Evolutionary conservation across 2,888 invertebrate genomes (phyloP).

Genomic region (Coelopa pilipes): DNA sequence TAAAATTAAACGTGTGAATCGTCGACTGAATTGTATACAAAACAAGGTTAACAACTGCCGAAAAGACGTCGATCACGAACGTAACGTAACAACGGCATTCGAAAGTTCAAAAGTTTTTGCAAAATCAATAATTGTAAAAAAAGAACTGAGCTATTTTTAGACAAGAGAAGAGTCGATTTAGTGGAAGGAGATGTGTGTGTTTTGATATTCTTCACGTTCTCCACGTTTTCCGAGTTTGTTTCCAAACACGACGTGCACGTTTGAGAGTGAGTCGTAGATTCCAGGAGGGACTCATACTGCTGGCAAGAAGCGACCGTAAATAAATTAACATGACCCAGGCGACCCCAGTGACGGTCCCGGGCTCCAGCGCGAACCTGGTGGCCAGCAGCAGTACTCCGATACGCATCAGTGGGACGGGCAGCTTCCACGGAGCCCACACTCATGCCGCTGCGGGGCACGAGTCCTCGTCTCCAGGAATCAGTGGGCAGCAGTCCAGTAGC

Average conservation of each 20-base stretch:
- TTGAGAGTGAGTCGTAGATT: too few relatives aligned
- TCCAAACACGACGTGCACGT: neutral
- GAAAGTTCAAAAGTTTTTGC: neutral
- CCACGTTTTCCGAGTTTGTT: neutral
- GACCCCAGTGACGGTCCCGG: conserved; percentile 12
- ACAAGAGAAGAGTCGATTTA: neutral
- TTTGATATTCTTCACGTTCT: too few relatives aligned
- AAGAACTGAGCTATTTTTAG: neutral
- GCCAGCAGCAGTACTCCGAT: conserved; percentile 57
- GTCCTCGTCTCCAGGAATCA: conserved; percentile 27
- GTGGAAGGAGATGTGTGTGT: neutral
- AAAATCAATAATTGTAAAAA: conserved; percentile 25
- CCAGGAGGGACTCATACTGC: neutral
- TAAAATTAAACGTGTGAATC: neutral
- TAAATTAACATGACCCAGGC: neutral
- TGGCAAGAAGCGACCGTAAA: too few relatives aligned
- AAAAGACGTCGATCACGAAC: neutral
- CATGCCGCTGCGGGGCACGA: conserved; percentile 39
- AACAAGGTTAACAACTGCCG: neutral
- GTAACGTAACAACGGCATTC: neutral
- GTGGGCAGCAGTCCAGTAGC: conserved; percentile 51
- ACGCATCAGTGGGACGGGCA: conserved; percentile 55
- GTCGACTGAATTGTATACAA: neutral
- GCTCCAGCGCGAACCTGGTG: conserved; percentile 41
- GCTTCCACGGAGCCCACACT: conserved; percentile 46